Evolutionary conservation across 2,113 vertebrate species (phyloP).

Genomic region (Hippocampus comes): DNA sequence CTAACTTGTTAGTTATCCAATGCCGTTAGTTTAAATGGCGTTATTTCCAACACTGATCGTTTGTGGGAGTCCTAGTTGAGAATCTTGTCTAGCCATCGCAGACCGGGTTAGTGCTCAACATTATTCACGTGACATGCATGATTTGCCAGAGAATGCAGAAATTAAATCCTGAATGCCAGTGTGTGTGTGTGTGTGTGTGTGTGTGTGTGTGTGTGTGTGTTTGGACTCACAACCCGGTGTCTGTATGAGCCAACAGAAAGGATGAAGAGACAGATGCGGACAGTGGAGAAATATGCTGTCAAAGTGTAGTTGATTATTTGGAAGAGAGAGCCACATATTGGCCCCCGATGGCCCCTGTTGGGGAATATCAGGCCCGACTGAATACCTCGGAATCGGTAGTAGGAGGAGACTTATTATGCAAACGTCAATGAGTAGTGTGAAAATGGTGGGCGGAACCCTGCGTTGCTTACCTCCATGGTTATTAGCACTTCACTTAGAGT

Average conservation of each 20-base stretch:
- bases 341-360: not conserved
- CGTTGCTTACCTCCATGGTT: not conserved
- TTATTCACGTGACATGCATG: no score
- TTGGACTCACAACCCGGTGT: constrained; percentile 44
- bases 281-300: constrained; percentile 42
- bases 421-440: not conserved
- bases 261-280: constrained; percentile 27
- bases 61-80: no score
- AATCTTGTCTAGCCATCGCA: no score
- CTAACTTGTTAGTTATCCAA: no score
- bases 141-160: no score
- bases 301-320: constrained; percentile 35
- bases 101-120: no score
- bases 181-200: no score
- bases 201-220: not conserved
- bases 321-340: not conserved
- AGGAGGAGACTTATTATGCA: not conserved
- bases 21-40: no score
- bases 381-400: not conserved
- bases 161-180: no score
- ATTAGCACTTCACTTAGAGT: not conserved
- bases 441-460: not conserved
- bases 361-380: not conserved
- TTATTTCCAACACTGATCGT: no score
- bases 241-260: constrained; percentile 52